Percentiles rank a stretch among this genome's conserved stretches.
phyloP scores from a whole-genome alignment of 2,797 vertebrate genomes.

The Sebastes vulpes region DNA sequence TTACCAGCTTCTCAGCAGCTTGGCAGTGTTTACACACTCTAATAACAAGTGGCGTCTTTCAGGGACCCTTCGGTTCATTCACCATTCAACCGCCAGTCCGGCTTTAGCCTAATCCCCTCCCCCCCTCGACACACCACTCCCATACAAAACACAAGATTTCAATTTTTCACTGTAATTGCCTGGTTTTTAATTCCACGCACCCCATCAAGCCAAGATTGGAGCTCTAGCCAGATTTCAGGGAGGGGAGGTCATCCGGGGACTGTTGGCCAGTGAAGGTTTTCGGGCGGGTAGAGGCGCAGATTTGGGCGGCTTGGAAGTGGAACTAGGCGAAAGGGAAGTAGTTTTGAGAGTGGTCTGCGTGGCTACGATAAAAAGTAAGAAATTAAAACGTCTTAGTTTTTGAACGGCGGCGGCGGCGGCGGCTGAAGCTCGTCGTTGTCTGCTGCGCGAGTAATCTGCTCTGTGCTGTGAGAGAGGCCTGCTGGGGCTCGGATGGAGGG shows the following conservation, averaged over 20 bases:
- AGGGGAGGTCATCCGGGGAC: constrained; percentile 79
- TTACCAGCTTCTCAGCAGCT: constrained; percentile 87
- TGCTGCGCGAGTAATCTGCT: constrained; percentile 68
- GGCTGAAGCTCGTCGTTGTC: constrained; percentile 53
- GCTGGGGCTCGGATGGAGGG: constrained; percentile 42
- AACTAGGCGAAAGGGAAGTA: constrained; percentile 72
- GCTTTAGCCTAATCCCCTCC: constrained; percentile 86
- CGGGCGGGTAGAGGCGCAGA: constrained; percentile 61
- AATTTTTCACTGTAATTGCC: constrained; percentile 87
- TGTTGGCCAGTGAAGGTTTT: constrained; percentile 74
- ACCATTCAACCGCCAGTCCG: constrained; percentile 83
- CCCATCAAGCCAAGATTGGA: constrained; percentile 86
- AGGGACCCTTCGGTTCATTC: constrained; percentile 82
- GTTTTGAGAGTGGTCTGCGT: constrained; percentile 81
- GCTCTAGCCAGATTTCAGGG: constrained; percentile 80
- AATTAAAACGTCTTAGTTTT: constrained; percentile 83
- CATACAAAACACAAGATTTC: constrained; percentile 87
- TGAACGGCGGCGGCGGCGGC: constrained; percentile 30
- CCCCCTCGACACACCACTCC: constrained; percentile 71
- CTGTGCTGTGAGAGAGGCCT: constrained; percentile 52
- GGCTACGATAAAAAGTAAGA: constrained; percentile 85
- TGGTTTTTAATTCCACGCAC: constrained; percentile 81
- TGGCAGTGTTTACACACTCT: constrained; percentile 89
- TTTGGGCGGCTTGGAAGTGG: constrained; percentile 78
- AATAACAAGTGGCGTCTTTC: constrained; percentile 89